A percentile compares a stretch with the other conserved stretches of the same genome.
phyloP scores from a whole-genome alignment of 92 coral and sea anemone genomes.

The Anthopleura xanthogrammica region DNA sequence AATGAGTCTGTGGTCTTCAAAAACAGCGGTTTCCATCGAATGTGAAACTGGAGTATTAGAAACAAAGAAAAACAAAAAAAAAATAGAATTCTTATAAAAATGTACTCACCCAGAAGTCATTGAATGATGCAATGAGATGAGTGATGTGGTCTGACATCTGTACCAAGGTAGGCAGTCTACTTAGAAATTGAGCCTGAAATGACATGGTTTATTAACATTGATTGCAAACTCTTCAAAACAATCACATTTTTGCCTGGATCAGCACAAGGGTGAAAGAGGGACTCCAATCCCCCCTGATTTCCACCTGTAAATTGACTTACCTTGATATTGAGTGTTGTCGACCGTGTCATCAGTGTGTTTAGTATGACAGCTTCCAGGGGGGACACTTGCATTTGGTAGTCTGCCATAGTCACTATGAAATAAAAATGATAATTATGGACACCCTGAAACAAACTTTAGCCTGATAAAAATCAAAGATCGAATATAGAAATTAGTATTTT shows the following conservation, averaged over 20 bases:
- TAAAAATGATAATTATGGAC: neutral
- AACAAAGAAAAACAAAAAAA: neutral
- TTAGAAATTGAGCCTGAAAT: constrained; percentile 78
- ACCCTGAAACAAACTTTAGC: neutral
- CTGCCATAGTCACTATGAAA: constrained; percentile 57
- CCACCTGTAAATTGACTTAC: constrained; percentile 14
- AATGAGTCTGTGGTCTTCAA: too few relatives aligned
- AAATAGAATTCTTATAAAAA: neutral
- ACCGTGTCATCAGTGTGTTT: constrained; percentile 73
- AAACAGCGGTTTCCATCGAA: too few relatives aligned
- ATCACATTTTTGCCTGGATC: too few relatives aligned
- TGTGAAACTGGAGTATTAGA: too few relatives aligned
- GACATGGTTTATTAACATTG: neutral
- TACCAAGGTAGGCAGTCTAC: constrained; percentile 64
- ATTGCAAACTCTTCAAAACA: neutral
- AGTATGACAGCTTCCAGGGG: constrained; percentile 86
- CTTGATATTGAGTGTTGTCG: constrained; percentile 72
- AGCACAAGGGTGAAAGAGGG: too few relatives aligned
- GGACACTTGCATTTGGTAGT: constrained; percentile 60
- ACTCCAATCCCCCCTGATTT: too few relatives aligned
- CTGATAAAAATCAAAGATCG: too few relatives aligned
- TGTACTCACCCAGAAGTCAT: constrained; percentile 86
- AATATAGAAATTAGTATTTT: too few relatives aligned
- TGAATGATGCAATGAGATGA: constrained; percentile 85
- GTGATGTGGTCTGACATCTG: constrained; percentile 74